A percentile compares a stretch with the other conserved stretches of the same genome.
Conservation (phyloP, 2,888 invertebrate genomes). For the Parapristionchus giblindavisi region DNA sequence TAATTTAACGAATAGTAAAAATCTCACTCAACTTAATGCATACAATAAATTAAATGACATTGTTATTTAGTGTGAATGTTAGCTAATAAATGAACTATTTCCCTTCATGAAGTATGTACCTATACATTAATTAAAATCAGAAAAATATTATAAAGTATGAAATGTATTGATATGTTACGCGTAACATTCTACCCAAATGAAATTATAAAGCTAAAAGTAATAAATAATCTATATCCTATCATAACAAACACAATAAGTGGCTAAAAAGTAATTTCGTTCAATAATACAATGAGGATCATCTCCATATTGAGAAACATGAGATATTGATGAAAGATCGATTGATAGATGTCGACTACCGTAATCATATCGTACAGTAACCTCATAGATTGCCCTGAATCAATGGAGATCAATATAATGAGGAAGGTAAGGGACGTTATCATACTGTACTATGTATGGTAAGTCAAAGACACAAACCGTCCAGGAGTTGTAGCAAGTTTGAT, state of each 20-base stretch:
- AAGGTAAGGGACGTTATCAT: neutral
- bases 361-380: slow-evolving; percentile 30
- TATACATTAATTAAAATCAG: too few relatives aligned
- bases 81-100: too few relatives aligned
- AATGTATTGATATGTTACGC: too few relatives aligned
- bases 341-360: slow-evolving; percentile 71
- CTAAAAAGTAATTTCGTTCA: slow-evolving; percentile 68
- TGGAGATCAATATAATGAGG: neutral
- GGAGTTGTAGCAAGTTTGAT: neutral
- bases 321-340: slow-evolving; percentile 79
- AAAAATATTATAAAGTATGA: too few relatives aligned
- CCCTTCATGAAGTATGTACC: too few relatives aligned
- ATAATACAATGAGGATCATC: slow-evolving; percentile 84
- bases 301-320: slow-evolving; percentile 85
- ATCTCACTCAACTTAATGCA: too few relatives aligned
- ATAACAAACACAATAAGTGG: slow-evolving; percentile 68
- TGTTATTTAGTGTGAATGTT: too few relatives aligned
- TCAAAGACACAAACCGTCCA: neutral
- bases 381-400: slow-evolving; percentile 22
- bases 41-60: too few relatives aligned
- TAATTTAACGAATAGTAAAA: too few relatives aligned
- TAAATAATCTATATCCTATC: slow-evolving; percentile 47
- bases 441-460: neutral
- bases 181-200: neutral
- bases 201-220: neutral